Base-by-base conservation (phyloP, 2,113 vertebrate species). In the Anhinga anhinga region DNA sequence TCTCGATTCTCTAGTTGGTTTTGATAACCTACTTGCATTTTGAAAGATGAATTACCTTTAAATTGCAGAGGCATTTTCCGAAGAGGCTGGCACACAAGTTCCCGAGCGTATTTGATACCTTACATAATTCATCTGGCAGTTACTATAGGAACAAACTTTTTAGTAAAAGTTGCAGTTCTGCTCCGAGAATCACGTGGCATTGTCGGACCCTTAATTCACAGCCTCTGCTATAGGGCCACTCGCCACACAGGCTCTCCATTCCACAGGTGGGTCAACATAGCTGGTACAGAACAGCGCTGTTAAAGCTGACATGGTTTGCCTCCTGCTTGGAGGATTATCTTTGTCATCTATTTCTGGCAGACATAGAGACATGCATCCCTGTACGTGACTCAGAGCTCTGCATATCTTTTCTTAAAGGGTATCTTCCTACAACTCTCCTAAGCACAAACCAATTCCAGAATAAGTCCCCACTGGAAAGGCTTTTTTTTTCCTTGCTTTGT, bases 81-180 rank as follows among this genome's bases (percentile, higher is more conserved):
- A 11, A 70, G 55, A 87, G 67, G 50, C 50, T 83, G 65, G 52
- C 77, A 69, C 67, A 40, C 11, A 2, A 52, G 55, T 5, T 85
- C 55, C 44, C 9, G 47, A 62, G 79, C 4, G 0, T 5, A 29
- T 47, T 6, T 7, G 27, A 1, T 13, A 21, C 84, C 81, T 96
- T 84, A 94, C 8, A 13, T 78, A 97, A 95, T 36, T 56, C 32
- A 82, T 38, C 82, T 4, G 6, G n/a, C 81, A 62, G 96, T 96
- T 95, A 65, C 96, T 95, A 95, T 93, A 95, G 96, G 93, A 97
- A 96, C 96, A 69, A 94, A 76, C 88, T 91, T 82, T 12, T 6
- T n/a, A n/a, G n/a, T n/a, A n/a, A n/a, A 79, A 88, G 82, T 67
- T 85, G 80, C 67, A 94, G 81, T 84, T 34, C 29, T 38, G 69